phyloP scores from a whole-genome alignment of 2,888 invertebrate species.

The Caenorhabditis imperialis region DNA sequence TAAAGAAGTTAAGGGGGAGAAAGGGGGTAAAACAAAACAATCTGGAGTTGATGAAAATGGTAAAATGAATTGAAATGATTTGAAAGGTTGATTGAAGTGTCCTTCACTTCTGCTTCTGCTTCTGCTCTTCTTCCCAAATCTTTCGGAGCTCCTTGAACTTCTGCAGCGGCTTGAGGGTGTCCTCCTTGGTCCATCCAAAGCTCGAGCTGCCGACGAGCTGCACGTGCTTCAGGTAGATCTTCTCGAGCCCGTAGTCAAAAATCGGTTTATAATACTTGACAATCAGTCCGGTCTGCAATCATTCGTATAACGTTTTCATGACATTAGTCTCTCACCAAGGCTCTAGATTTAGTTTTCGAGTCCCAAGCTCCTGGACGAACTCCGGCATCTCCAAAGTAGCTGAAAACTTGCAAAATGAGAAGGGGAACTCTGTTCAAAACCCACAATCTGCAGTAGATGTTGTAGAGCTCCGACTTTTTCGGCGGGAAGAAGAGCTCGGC shows the following conservation, averaged over 20 bases:
- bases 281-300: slow-evolving; percentile 20
- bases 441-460: slow-evolving; percentile 12
- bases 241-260: slow-evolving; percentile 7
- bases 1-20: too few species aligned
- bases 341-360: neutral
- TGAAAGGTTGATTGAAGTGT: too few species aligned
- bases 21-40: neutral
- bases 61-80: too few species aligned
- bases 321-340: too few species aligned
- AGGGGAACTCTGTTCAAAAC: neutral
- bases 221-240: slow-evolving; percentile 15
- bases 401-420: slow-evolving; percentile 4
- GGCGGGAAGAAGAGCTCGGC: slow-evolving; percentile 23
- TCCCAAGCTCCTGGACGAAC: slow-evolving; percentile 5
- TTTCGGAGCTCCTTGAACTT: slow-evolving; percentile 2
- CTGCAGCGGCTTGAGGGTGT: neutral
- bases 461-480: slow-evolving; percentile 9
- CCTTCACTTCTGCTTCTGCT: too few species aligned
- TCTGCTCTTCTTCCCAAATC: too few species aligned
- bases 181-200: neutral
- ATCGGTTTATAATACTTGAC: neutral
- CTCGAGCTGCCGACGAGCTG: neutral
- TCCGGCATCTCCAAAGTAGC: slow-evolving; percentile 8
- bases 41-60: too few species aligned
- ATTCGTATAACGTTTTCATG: too few species aligned